Percentiles rank a stretch among this genome's conserved stretches.
Evolutionary conservation across 2,888 invertebrate species (phyloP).

Genomic region (Tortricodes alternella): DNA sequence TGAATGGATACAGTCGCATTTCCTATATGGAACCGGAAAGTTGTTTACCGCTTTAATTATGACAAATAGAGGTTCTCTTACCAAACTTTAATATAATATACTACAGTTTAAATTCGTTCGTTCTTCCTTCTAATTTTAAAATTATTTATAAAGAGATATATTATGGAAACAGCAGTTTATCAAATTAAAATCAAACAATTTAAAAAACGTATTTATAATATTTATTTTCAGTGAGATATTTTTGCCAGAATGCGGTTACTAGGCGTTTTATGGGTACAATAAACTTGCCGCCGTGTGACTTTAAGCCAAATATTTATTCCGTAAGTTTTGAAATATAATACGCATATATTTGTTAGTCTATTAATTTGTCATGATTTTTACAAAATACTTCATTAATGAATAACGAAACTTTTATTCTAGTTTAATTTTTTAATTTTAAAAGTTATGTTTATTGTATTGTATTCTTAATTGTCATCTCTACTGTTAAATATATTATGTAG

Average conservation of each 20-base stretch:
- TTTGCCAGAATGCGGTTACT: constrained; percentile 28
- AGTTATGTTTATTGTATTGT: no score
- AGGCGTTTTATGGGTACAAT: constrained; percentile 37
- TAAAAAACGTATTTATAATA: not conserved
- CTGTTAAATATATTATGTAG: no score
- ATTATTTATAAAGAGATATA: no score
- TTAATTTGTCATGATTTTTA: not conserved
- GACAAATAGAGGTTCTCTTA: constrained; percentile 37
- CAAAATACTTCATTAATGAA: no score
- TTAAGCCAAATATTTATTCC: constrained; percentile 55
- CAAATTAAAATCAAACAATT: no score
- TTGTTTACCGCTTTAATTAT: constrained; percentile 27
- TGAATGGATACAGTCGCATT: constrained; percentile 21
- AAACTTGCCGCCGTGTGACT: constrained; percentile 48
- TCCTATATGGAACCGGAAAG: constrained; percentile 4
- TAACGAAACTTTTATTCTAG: no score
- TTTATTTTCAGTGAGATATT: constrained; percentile 35
- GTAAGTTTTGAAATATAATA: constrained; percentile 46
- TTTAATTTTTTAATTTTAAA: no score
- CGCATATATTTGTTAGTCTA: not conserved
- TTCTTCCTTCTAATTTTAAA: no score
- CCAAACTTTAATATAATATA: no score
- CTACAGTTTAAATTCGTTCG: not conserved
- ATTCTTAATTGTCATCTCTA: no score
- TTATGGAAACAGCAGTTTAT: no score